phyloP scores from a whole-genome alignment of 2,113 vertebrate species.

The Pseudopodoces humilis region DNA sequence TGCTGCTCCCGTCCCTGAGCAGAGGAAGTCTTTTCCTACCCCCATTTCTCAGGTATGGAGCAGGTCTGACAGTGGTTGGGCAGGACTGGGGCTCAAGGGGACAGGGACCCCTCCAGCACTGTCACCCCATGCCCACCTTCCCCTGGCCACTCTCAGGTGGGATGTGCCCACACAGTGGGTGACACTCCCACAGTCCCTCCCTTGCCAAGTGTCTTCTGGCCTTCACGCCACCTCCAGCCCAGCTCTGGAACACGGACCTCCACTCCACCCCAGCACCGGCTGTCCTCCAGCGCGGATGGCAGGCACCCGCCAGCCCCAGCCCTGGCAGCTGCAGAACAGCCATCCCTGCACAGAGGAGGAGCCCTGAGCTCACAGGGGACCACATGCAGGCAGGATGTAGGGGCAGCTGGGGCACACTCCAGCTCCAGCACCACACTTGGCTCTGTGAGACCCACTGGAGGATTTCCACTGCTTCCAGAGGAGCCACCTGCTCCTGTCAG shows the following conservation, averaged over 20 bases:
- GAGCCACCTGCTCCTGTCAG: background rate
- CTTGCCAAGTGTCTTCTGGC: background rate
- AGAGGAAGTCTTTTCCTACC: background rate
- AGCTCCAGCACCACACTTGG: background rate
- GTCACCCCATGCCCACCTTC: background rate
- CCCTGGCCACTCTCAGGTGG: background rate
- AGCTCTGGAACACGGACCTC: accelerated
- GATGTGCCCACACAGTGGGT: accelerated
- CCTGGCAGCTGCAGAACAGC: background rate
- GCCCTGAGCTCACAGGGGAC: background rate
- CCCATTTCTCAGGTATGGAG: background rate
- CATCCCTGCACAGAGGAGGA: background rate
- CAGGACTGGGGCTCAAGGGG: background rate
- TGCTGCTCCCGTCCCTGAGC: background rate
- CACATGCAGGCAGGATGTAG: background rate
- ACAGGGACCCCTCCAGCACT: background rate
- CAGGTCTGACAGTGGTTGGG: background rate
- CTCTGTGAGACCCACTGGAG: background rate
- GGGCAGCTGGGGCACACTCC: background rate
- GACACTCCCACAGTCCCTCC: background rate
- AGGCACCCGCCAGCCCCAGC: background rate
- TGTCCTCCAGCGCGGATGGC: accelerated
- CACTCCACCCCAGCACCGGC: background rate
- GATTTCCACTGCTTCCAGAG: background rate
- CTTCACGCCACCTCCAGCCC: background rate